phyloP scores from a whole-genome alignment of 2,888 invertebrate species.

The Perdita meconis region DNA sequence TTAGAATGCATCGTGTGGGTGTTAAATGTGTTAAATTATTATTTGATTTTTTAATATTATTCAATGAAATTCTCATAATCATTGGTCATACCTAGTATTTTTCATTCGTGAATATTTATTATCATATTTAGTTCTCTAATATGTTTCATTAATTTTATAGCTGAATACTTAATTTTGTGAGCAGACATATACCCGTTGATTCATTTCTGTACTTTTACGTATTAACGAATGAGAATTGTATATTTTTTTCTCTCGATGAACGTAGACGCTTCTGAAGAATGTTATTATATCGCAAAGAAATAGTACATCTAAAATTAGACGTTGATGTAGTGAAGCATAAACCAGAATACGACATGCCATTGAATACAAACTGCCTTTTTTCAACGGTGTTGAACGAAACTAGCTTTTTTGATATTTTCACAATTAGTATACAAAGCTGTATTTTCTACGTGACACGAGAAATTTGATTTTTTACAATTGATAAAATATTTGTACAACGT shows the following conservation, averaged over 20 bases:
- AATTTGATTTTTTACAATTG: conserved; percentile 31
- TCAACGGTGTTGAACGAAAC: conserved; percentile 27
- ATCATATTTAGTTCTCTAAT: too few relatives aligned
- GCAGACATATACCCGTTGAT: background rate
- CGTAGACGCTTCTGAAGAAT: conserved; percentile 42
- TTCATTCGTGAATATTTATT: too few relatives aligned
- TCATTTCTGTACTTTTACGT: conserved; percentile 26
- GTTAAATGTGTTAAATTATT: too few relatives aligned
- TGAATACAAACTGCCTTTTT: conserved; percentile 15
- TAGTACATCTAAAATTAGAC: conserved; percentile 55
- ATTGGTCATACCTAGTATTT: too few relatives aligned
- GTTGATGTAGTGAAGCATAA: conserved; percentile 18
- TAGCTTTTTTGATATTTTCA: too few relatives aligned
- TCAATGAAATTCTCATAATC: too few relatives aligned
- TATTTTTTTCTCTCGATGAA: conserved; percentile 44
- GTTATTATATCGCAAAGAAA: conserved; percentile 43
- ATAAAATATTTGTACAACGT: conserved; percentile 10
- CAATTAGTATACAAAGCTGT: too few relatives aligned
- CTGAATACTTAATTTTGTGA: too few relatives aligned
- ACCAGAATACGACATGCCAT: conserved; percentile 13
- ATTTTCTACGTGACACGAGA: background rate
- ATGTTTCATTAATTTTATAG: too few relatives aligned
- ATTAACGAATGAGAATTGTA: conserved; percentile 20
- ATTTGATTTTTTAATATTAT: too few relatives aligned
- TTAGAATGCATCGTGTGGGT: too few relatives aligned